Base-by-base conservation (phyloP, 2,888 invertebrate species). In the Cantharis rufa region DNA sequence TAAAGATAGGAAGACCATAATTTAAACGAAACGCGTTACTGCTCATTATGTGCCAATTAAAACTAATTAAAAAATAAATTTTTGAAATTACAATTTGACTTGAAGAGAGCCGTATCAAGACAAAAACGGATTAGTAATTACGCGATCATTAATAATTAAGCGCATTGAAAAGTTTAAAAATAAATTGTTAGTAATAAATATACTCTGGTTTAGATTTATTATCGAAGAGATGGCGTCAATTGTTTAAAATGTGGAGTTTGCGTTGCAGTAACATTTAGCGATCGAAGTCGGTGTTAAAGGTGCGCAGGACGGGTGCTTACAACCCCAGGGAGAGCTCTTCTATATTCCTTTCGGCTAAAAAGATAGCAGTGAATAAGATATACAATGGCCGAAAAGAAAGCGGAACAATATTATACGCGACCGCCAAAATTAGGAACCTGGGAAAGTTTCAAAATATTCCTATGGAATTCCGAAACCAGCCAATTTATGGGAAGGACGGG, bases 401-500 rank as follows among this genome's bases (percentile, higher is more conserved):
- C 93, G 88, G 88, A 88, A 83, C 94, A 94, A 89, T 95, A 92
- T 89, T 95, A 94, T 89, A 88, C 93, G 85, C 93, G 94, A 83
- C 95, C 95, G 84, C 94, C 94, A 79, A 93, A 94, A 87, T 91
- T 95, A 84, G 94, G 94, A 82, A 93, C 92, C 92, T 96, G 96
- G 95, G 95, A 96, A 89, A 91, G 93, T 85, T 94, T 96, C 90
- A 92, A 91, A 89, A 90, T 92, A 86, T 98, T 97, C 91, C 88
- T 98, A 83, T 98, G 95, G 94, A 96, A 98, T 91, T 92, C 95
- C 84, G 96, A 97, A 89, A 97, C 96, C 80, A 93, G 94, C 86
- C 96, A 96, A 90, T 93, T 97, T 88, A 91, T 98, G 84, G 98
- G 98, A 84, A 92, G 98, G 84, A 97, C 96, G 80, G 97, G 95